Base-by-base conservation (phyloP, 2,113 vertebrate species). In the Puffinus mauretanicus region DNA sequence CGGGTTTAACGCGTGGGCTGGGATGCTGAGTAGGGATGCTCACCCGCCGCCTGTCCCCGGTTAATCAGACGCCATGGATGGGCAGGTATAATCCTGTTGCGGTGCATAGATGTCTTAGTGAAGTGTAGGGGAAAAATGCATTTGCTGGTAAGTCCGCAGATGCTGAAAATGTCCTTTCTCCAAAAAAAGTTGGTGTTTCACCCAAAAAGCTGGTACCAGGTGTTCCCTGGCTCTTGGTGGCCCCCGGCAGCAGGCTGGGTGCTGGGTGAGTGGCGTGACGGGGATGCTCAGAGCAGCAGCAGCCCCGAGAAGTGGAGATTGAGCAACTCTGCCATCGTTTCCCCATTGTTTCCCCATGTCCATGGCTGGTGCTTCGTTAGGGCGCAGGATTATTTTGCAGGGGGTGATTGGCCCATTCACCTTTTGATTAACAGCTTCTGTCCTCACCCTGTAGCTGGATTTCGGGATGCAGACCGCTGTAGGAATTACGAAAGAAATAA, bases 1-100 rank as follows among this genome's bases (percentile, higher is more conserved):
- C 0, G 3, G 32, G 24, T 55, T 62, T 36, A 40, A 69, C 0
- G 2, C 4, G 0, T 24, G 65, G 44, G 26, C 61, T 40, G 60
- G 32, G 66, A 44, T 47, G 36, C 52, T 12, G 82, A 52, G 64
- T 19, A 21, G 46, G 22, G 69, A 44, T 42, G 34, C 11, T 51
- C 21, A 16, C 52, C 20, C 4, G 0, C 9, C 2, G 5, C 11
- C 36, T 25, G 4, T 25, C 38, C 24, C 11, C 0, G 2, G 6
- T 42, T 54, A 24, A 7, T 34, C 55, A 60, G 5, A 29, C 24
- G 12, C n/a, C 34, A 10, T 0, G 10, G 57, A 42, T 7, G 27
- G 32, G 27, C 57, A 73, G 44, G 11, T 51, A 7, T 2, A 32
- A 61, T 38, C 34, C 62, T 0, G 1, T 8, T 4, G 26, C 7